phyloP scores from a whole-genome alignment of 2,113 vertebrate genomes.

The Rhabdornis inornatus region DNA sequence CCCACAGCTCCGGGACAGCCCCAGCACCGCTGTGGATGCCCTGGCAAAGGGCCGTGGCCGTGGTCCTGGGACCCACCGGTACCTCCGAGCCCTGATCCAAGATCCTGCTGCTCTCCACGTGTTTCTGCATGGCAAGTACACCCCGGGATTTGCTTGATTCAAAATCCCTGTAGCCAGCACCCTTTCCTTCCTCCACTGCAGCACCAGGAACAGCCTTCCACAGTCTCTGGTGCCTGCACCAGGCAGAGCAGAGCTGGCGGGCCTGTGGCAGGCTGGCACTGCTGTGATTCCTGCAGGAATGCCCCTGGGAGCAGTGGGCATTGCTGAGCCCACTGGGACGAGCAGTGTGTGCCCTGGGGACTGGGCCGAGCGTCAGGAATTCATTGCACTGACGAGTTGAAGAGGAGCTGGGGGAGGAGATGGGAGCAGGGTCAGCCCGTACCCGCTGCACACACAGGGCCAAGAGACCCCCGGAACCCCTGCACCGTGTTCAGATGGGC shows the following conservation, averaged over 20 bases:
- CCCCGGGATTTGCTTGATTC: background rate
- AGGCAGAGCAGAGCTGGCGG: background rate
- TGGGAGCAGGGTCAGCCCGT: too few relatives aligned
- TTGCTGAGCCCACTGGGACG: background rate
- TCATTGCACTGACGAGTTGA: background rate
- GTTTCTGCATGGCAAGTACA: fast-evolving
- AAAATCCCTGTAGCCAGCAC: background rate
- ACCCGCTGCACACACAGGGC: background rate
- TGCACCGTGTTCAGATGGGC: fast-evolving
- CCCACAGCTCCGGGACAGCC: background rate
- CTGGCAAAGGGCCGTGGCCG: background rate
- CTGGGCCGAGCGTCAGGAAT: background rate
- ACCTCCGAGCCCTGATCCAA: background rate
- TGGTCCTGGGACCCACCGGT: fast-evolving
- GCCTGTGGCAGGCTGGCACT: fast-evolving
- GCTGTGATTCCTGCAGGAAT: background rate
- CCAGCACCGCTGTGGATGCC: background rate
- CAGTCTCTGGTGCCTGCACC: fast-evolving
- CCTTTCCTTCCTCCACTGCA: background rate
- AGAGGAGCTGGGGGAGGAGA: too few relatives aligned
- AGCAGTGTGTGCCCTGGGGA: fast-evolving
- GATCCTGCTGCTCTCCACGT: fast-evolving
- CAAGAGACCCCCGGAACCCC: fast-evolving
- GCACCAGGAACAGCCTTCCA: background rate
- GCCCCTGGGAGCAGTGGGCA: background rate